Base-by-base conservation (phyloP, 2,888 invertebrate species). In the Lingula anatina region DNA sequence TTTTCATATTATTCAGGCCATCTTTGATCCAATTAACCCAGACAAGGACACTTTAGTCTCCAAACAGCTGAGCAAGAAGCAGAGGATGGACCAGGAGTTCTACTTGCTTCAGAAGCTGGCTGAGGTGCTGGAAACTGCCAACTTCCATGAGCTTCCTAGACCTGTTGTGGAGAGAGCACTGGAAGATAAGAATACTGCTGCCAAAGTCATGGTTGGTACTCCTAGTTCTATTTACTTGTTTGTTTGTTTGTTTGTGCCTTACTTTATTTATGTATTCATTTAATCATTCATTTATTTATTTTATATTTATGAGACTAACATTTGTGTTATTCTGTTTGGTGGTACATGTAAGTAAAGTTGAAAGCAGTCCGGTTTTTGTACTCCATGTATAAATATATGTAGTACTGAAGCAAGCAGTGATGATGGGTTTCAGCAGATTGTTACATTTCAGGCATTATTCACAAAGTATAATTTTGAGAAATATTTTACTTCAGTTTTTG, bases 21-120 rank as follows among this genome's bases (percentile, higher is more conserved):
- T 75, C 43, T 75, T 73, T 65, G 74, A 75, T 52, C 73, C 75
- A 15, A 65, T 75, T 45, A 75, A 75, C 56, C 75, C 75, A 3
- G 75, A 75, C 61, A 73, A 74, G 50, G 75, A 75, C 55, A 75
- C 74, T 3, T 56, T 70, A 7, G 56, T 57, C 36, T 70, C 71
- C 2, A 50, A 71, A 15, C 55, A 64, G 43, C 62, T 56, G 59
- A 66, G 64, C 15, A 58, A 66, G 15, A 49, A 62, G n/a, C 73
- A 76, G 43, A 59, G 66, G 26, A 57, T 70, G 28, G 76, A 76
- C 55, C 73, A 64, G 51, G 75, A 76, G 51, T 73, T 73, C 62
- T 73, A 71, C 71, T 56, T 76, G 42, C 56, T 75, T 35, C 67
- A 73, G 55, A 60, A 64, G 38, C 57, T 76, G 20, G 65, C 62